Conservation (phyloP, 2,888 invertebrate genomes). For the Hymenopus coronatus region DNA sequence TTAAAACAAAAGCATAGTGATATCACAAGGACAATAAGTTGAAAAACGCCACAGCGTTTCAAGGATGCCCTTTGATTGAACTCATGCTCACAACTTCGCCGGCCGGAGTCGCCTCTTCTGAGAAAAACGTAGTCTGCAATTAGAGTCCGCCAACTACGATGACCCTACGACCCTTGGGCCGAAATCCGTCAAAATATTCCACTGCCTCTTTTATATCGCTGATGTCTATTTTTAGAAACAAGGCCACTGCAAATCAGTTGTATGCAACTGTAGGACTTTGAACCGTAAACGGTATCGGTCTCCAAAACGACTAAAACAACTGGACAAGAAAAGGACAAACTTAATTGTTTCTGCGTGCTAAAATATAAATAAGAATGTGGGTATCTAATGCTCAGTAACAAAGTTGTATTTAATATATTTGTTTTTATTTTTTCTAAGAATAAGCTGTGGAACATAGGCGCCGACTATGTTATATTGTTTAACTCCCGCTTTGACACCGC, state of each 20-base stretch:
- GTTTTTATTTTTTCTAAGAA: too few relatives aligned
- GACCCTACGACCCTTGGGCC: not conserved
- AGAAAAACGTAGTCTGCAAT: not conserved
- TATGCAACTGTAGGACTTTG: not conserved
- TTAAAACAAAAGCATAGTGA: not conserved
- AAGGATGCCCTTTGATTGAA: not conserved
- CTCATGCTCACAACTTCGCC: not conserved
- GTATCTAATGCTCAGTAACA: too few relatives aligned
- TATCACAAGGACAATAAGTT: not conserved
- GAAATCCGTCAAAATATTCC: not conserved
- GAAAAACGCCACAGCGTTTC: not conserved
- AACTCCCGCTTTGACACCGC: too few relatives aligned
- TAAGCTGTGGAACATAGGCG: too few relatives aligned
- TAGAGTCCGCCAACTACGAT: not conserved
- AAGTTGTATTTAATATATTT: too few relatives aligned
- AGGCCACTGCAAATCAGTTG: not conserved
- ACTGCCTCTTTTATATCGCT: not conserved
- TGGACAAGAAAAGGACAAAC: not conserved
- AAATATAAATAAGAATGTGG: too few relatives aligned
- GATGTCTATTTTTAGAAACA: not conserved
- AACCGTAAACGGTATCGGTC: not conserved
- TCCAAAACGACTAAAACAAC: too few relatives aligned
- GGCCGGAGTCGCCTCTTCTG: not conserved
- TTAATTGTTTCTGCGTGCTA: not conserved
- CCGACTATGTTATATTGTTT: too few relatives aligned